phyloP scores from a whole-genome alignment of 2,797 vertebrate genomes.

The Enteromius unitaeniatus region DNA sequence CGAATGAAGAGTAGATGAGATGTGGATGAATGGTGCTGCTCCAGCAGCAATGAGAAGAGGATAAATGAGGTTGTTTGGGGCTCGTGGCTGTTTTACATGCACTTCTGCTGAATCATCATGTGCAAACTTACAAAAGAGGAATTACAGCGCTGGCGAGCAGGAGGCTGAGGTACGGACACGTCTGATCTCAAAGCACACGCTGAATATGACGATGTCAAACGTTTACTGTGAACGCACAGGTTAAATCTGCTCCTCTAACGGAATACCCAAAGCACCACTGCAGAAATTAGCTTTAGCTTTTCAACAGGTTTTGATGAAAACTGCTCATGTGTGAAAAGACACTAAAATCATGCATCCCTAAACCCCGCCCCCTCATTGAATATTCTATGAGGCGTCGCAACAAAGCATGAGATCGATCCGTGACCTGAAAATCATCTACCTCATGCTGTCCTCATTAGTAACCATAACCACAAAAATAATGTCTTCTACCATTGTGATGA shows the following conservation, averaged over 20 bases:
- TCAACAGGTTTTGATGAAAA: neutral
- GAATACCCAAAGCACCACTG: neutral
- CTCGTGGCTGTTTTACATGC: slow-evolving; percentile 66
- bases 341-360: neutral
- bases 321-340: neutral
- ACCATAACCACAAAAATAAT: slow-evolving; percentile 19
- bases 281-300: neutral
- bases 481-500: slow-evolving; percentile 13
- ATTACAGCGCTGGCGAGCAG: slow-evolving; percentile 57
- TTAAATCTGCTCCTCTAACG: neutral
- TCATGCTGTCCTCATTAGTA: slow-evolving; percentile 13
- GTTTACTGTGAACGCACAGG: neutral
- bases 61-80: slow-evolving; percentile 45
- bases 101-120: slow-evolving; percentile 71
- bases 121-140: slow-evolving; percentile 61
- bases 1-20: slow-evolving; percentile 30
- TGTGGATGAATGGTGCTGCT: slow-evolving; percentile 25
- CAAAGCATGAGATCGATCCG: neutral
- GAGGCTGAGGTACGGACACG: neutral
- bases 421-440: neutral
- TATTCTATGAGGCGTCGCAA: neutral
- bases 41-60: slow-evolving; percentile 24
- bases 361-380: neutral
- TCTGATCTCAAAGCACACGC: neutral
- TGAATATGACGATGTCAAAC: neutral